phyloP scores from a whole-genome alignment of 2,113 vertebrate species.

The Sapayoa aenigma region DNA sequence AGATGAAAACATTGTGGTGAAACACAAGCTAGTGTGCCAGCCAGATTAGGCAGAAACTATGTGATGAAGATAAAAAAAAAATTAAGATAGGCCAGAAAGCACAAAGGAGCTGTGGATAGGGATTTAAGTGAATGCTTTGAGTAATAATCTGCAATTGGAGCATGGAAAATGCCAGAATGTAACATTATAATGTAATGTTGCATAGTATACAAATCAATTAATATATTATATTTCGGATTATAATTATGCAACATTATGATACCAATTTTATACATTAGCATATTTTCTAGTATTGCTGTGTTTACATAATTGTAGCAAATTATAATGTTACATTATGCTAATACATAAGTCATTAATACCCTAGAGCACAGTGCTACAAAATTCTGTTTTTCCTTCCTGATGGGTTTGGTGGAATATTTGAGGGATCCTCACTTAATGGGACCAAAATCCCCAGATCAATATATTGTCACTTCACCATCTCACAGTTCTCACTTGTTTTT shows the following conservation, averaged over 20 bases:
- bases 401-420: not conserved
- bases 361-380: not conserved
- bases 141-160: not conserved
- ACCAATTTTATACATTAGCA: not conserved
- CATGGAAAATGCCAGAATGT: not conserved
- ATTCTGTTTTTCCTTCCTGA: not conserved
- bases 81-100: not conserved
- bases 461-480: not conserved
- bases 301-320: constrained; percentile 24
- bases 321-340: not conserved
- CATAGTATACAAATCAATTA: not conserved
- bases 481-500: not conserved
- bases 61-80: not conserved
- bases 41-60: not conserved
- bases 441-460: not conserved
- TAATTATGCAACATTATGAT: constrained; percentile 9
- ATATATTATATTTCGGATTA: not conserved
- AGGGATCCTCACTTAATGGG: not conserved
- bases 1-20: not conserved
- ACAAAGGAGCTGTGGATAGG: not conserved
- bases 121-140: not conserved
- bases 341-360: not conserved
- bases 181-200: not conserved
- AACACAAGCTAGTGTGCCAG: not conserved
- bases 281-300: constrained; percentile 22